These are phyloP conservation scores for Acanthornis magna DNA, from an alignment of 2,797 vertebrate genomes.

Conservation along the genomic window DNA sequence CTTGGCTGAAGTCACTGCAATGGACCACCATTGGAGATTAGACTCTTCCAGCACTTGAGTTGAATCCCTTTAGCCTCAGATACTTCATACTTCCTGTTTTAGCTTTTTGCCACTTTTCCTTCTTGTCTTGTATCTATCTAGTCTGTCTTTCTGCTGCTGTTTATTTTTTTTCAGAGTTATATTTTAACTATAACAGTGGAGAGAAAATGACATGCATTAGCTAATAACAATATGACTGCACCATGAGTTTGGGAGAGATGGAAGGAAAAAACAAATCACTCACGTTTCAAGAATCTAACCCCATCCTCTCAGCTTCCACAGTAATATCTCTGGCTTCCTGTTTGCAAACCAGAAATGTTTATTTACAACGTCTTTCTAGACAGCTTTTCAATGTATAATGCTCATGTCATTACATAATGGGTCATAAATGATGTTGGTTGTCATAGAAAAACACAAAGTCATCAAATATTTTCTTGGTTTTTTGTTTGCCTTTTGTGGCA, in stretches of 20 bases:
- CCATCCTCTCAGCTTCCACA: constrained; percentile 33
- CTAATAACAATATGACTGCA: constrained; percentile 7
- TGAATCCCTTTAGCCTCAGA: background rate
- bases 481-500: constrained; percentile 1
- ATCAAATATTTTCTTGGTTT: background rate
- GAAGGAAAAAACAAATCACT: constrained; percentile 54
- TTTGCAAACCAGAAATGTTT: constrained; percentile 43
- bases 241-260: background rate
- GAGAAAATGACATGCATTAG: constrained; percentile 35
- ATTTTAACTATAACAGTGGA: background rate
- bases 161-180: background rate
- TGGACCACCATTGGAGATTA: background rate
- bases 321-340: constrained; percentile 35
- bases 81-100: background rate
- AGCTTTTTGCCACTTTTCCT: background rate
- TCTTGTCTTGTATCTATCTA: background rate
- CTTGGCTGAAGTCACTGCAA: background rate
- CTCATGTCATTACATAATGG: constrained; percentile 6
- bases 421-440: constrained; percentile 1
- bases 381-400: constrained; percentile 27
- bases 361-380: constrained; percentile 29
- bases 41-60: background rate
- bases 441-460: constrained; percentile 34
- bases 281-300: constrained; percentile 24
- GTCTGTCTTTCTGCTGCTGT: background rate